Conservation (phyloP, 2,888 invertebrate genomes). For the Drosophila yooni region DNA sequence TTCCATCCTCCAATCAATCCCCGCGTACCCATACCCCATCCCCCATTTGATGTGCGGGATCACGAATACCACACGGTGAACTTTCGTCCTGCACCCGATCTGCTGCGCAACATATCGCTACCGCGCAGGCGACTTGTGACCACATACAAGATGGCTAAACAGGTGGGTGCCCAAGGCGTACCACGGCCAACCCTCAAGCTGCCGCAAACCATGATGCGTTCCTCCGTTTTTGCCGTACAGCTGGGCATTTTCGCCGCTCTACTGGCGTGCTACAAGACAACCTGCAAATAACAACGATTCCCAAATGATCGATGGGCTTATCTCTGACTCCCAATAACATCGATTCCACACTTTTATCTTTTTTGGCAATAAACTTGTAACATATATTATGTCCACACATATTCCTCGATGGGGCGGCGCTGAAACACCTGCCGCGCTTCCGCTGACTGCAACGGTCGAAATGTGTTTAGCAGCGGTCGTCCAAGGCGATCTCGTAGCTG, state of each 20-base stretch:
- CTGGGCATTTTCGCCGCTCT: constrained; percentile 57
- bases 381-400: constrained; percentile 43
- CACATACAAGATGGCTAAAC: constrained; percentile 12
- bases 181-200: constrained; percentile 26
- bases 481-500: constrained; percentile 60
- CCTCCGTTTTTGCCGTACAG: constrained; percentile 48
- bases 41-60: constrained; percentile 67
- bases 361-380: constrained; percentile 33
- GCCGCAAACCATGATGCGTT: constrained; percentile 31
- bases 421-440: constrained; percentile 71
- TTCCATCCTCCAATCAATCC: constrained; percentile 67
- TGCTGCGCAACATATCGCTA: background rate
- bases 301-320: background rate
- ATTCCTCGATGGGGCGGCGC: constrained; percentile 83
- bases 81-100: constrained; percentile 23
- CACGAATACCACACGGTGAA: constrained; percentile 61
- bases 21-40: constrained; percentile 58
- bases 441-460: constrained; percentile 70
- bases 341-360: background rate
- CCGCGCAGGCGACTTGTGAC: constrained; percentile 1
- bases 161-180: constrained; percentile 11
- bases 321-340: constrained; percentile 4
- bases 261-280: constrained; percentile 31
- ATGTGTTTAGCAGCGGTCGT: constrained; percentile 64
- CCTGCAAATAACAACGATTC: constrained; percentile 23